Percentiles rank a stretch among this genome's conserved stretches.
Conservation (phyloP, 2,888 invertebrate genomes). For the Drosophila neutralis region DNA sequence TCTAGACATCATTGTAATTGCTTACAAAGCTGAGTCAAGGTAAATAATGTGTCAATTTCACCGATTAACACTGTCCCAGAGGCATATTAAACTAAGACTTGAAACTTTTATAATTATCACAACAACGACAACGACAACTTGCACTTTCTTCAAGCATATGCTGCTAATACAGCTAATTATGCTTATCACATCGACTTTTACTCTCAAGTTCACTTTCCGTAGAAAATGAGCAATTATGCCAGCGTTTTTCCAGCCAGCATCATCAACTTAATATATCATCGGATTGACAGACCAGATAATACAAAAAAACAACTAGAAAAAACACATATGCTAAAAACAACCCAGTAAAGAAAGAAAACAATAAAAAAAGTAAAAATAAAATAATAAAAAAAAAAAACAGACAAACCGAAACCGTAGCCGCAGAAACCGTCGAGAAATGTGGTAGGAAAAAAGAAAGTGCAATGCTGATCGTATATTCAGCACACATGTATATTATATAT, state of each 20-base stretch:
- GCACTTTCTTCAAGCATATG: constrained; percentile 57
- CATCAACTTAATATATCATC: constrained; percentile 63
- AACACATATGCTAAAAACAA: constrained; percentile 34
- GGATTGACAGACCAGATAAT: constrained; percentile 57
- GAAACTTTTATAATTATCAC: constrained; percentile 6
- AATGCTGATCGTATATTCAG: constrained; percentile 34
- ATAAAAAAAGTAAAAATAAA: constrained; percentile 1
- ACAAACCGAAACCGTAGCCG: constrained; percentile 38
- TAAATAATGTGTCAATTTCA: constrained; percentile 4
- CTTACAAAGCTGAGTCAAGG: neutral
- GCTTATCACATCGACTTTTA: constrained; percentile 63
- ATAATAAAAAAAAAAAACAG: neutral
- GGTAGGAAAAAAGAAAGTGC: constrained; percentile 69
- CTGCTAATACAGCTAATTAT: constrained; percentile 37
- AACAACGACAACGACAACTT: constrained; percentile 38
- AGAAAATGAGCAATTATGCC: constrained; percentile 67
- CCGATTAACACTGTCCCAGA: neutral
- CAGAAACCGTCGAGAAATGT: constrained; percentile 55
- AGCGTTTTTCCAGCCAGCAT: constrained; percentile 54
- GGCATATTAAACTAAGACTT: constrained; percentile 23
- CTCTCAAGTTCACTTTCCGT: constrained; percentile 67
- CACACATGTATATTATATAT: constrained; percentile 10
- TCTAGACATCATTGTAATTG: neutral
- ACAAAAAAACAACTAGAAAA: constrained; percentile 37
- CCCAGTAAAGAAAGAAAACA: constrained; percentile 12